Evolutionary conservation across 2,888 invertebrate species (phyloP), one percentile per base, ranked within the genome.

Genomic region (Morpho helenor): DNA sequence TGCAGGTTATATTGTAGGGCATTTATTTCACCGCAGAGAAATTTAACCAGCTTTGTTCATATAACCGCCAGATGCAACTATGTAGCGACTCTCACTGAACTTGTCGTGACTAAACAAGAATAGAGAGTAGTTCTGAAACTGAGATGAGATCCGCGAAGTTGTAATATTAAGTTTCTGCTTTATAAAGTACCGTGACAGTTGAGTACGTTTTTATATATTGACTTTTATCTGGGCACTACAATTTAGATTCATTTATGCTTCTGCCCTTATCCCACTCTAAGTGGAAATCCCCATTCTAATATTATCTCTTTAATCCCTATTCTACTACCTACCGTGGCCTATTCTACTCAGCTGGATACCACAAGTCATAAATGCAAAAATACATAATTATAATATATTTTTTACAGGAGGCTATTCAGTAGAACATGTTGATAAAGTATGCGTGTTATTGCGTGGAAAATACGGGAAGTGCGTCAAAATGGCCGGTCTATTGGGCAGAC

Each of bases 381-480:
- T 16, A 16, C 16, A 16, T 16, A 16, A 16, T 16, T 2, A 16
- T 16, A 16, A 16, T 31, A 31, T 31, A 5, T 31, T 31, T 2
- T 31, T 43, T 10, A 49, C 77, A 94, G 94, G 94, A 22, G 85
- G 90, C 40, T 94, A 92, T 69, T 89, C 93, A 44, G 93, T 94
- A n/a, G 91, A 92, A 51, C 92, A 94, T 63, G 87, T 95, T 1
- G 95, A 94, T 71, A 93, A 93, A 73, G 90, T 95, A 0, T 94
- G 94, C 23, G 69, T 89, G 51, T 85, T 91, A 0, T 77, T 95
- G 2, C 91, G 93, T 48, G 75, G 87, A 63, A 79, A 93, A 64
- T 95, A 93, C 67, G 95, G 95, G 0, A 92, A 92, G 57, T 93
- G 95, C 51, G 95, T 95, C 3, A 94, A 94, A 75, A 84, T 95